A percentile compares a stretch with the other conserved stretches of the same genome.
These are phyloP conservation scores for Chymomyza procnemis DNA, from an alignment of 2,888 invertebrate genomes.

Conservation along the genomic window DNA sequence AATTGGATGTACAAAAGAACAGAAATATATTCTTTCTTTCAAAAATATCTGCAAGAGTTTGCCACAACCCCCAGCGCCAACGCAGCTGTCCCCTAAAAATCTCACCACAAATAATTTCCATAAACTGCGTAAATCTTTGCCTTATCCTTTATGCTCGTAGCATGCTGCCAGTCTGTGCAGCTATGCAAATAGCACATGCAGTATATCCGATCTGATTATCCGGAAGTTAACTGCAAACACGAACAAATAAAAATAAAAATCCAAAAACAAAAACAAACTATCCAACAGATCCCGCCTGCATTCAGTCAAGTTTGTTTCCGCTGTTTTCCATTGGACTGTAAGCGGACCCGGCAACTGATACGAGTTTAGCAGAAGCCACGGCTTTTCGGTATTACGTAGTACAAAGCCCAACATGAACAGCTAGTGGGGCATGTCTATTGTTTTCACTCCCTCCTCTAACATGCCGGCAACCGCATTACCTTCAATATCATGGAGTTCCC, in stretches of 20 bases:
- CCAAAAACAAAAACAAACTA: constrained; percentile 21
- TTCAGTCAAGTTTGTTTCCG: background rate
- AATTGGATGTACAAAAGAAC: too few relatives aligned
- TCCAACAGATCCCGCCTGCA: background rate
- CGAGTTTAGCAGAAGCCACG: background rate
- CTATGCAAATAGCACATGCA: background rate
- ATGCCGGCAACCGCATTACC: background rate
- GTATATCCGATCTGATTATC: constrained; percentile 48
- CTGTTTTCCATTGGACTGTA: background rate
- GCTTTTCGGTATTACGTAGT: background rate
- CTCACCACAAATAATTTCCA: too few relatives aligned
- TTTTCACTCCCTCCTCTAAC: background rate
- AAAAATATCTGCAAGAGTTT: too few relatives aligned
- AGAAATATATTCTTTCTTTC: too few relatives aligned
- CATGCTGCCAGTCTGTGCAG: background rate
- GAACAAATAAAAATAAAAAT: constrained; percentile 20
- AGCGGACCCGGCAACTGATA: background rate
- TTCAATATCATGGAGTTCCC: background rate
- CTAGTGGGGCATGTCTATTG: background rate
- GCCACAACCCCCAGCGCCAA: too few relatives aligned
- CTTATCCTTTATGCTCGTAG: too few relatives aligned
- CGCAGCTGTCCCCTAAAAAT: too few relatives aligned
- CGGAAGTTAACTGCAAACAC: constrained; percentile 54
- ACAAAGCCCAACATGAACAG: background rate
- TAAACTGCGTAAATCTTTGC: too few relatives aligned